These are phyloP conservation scores for Lipophrys pholis DNA, from an alignment of 2,113 vertebrate genomes.

Conservation along the genomic window DNA sequence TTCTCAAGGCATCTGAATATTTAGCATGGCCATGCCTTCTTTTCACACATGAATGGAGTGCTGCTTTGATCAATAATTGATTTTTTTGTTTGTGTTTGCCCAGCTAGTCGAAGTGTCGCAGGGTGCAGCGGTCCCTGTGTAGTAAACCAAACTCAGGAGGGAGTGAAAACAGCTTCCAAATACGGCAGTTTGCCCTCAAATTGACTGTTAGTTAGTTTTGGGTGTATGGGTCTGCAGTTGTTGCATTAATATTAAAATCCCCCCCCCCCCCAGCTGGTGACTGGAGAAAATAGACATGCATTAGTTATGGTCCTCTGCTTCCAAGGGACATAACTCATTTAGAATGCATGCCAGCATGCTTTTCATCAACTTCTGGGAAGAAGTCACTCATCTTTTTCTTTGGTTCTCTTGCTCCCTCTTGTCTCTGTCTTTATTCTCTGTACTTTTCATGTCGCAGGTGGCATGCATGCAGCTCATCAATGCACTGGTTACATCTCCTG, in stretches of 20 bases:
- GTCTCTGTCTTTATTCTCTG: slow-evolving; percentile 39
- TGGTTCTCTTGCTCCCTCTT: slow-evolving; percentile 20
- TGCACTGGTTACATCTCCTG: slow-evolving; percentile 96
- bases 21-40: slow-evolving; percentile 32
- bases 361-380: slow-evolving; percentile 69
- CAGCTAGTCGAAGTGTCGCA: slow-evolving; percentile 58
- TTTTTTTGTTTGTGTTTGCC: slow-evolving; percentile 68
- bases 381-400: slow-evolving; percentile 42
- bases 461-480: slow-evolving; percentile 99
- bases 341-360: slow-evolving; percentile 62
- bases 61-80: slow-evolving; percentile 75
- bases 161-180: slow-evolving; percentile 63
- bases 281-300: slow-evolving; percentile 77
- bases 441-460: slow-evolving; percentile 86
- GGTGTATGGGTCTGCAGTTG: slow-evolving; percentile 66
- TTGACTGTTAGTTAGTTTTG: slow-evolving; percentile 70
- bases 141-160: slow-evolving; percentile 64
- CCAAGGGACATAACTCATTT: slow-evolving; percentile 69
- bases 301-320: slow-evolving; percentile 78
- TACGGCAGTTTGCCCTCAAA: slow-evolving; percentile 72
- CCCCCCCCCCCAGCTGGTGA: slow-evolving; percentile 59
- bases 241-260: slow-evolving; percentile 80
- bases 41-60: slow-evolving; percentile 67
- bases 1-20: slow-evolving; percentile 47
- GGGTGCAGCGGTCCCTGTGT: slow-evolving; percentile 45